phyloP scores from a whole-genome alignment of 2,888 invertebrate species.

The Rhyacophila evoluta region DNA sequence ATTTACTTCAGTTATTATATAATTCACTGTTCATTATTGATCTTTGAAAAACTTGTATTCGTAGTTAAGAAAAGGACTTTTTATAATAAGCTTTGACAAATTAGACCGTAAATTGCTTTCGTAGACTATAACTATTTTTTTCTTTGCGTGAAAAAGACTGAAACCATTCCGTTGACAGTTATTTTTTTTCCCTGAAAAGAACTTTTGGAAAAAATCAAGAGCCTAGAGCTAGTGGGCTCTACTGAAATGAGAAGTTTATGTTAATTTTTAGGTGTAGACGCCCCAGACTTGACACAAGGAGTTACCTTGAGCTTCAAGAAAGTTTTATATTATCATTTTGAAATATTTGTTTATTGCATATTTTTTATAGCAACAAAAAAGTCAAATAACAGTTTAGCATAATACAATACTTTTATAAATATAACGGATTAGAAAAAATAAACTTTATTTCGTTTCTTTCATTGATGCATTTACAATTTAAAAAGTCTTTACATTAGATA shows the following conservation, averaged over 20 bases:
- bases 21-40: not conserved
- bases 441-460: too few relatives aligned
- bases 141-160: not conserved
- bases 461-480: too few relatives aligned
- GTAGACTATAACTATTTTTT: not conserved
- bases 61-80: not conserved
- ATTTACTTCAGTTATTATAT: too few relatives aligned
- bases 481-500: too few relatives aligned
- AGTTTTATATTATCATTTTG: too few relatives aligned
- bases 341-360: too few relatives aligned
- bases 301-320: not conserved
- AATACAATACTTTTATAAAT: too few relatives aligned
- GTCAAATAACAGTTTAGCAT: too few relatives aligned
- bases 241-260: conserved; percentile 14
- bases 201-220: conserved; percentile 7
- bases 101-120: not conserved
- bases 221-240: not conserved
- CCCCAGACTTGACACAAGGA: conserved; percentile 4
- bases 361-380: too few relatives aligned
- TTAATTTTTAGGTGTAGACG: not conserved
- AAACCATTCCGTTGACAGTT: not conserved
- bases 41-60: not conserved
- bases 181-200: not conserved
- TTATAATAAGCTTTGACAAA: not conserved
- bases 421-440: too few relatives aligned